Conservation (phyloP, 2,888 invertebrate genomes). For the Unio pictorum region DNA sequence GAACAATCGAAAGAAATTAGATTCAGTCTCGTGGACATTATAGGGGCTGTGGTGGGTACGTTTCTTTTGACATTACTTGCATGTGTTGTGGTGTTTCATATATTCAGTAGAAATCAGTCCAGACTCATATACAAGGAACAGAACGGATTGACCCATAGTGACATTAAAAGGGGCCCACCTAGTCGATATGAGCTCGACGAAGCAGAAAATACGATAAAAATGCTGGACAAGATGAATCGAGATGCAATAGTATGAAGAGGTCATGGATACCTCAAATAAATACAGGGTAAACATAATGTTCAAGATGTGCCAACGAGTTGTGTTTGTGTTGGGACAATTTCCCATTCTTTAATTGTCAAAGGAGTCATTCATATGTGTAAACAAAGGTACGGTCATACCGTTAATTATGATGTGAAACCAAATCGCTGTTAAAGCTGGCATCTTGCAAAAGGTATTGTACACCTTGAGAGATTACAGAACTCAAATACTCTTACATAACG, state of each 20-base stretch:
- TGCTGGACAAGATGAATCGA: conserved; percentile 27
- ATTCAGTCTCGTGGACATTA: conserved; percentile 64
- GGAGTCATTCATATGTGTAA: no score
- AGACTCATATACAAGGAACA: conserved; percentile 17
- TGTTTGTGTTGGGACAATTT: no score
- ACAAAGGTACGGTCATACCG: no score
- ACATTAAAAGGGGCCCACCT: conserved; percentile 29
- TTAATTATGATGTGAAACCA: no score
- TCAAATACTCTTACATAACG: no score
- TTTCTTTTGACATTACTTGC: conserved; percentile 66
- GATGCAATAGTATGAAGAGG: conserved; percentile 2
- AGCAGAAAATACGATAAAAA: conserved; percentile 36
- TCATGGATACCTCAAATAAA: no score
- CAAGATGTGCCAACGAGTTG: no score
- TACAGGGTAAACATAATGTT: no score
- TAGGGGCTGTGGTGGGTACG: conserved; percentile 69
- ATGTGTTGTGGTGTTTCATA: conserved; percentile 61
- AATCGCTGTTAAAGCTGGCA: no score
- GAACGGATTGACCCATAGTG: conserved; percentile 18
- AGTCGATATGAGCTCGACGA: conserved; percentile 31
- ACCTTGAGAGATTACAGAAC: no score
- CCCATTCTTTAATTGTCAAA: no score
- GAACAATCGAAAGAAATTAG: conserved; percentile 13
- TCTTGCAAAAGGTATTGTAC: no score
- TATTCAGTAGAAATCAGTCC: conserved; percentile 44